Conservation (phyloP, 1,140 invertebrate genomes). For the Macrobrachium nipponense region DNA sequence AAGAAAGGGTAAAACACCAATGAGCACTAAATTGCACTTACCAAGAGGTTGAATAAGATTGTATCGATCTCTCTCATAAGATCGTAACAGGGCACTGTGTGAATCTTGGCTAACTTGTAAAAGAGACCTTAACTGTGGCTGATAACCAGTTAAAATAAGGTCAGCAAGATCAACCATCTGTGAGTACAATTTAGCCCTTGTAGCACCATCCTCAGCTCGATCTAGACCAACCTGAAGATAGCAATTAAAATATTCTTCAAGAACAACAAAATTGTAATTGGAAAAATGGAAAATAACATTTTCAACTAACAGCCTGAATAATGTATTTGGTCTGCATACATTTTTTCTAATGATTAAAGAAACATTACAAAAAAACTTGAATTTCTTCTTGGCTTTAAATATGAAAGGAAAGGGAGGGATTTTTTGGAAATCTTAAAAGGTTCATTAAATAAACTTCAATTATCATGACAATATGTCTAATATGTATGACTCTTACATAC, state of each 20-base stretch:
- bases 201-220: conserved; percentile 68
- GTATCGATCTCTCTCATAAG: conserved; percentile 38
- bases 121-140: conserved; percentile 65
- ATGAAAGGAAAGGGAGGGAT: too few relatives aligned
- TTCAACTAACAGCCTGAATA: too few relatives aligned
- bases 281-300: neutral
- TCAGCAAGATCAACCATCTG: conserved; percentile 82
- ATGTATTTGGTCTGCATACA: too few relatives aligned
- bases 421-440: too few relatives aligned
- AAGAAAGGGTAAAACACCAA: too few relatives aligned
- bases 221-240: conserved; percentile 64
- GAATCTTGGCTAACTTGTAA: conserved; percentile 22
- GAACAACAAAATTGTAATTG: neutral
- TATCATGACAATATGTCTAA: too few relatives aligned
- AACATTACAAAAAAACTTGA: too few relatives aligned
- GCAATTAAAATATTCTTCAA: neutral
- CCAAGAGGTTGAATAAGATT: conserved; percentile 45
- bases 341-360: too few relatives aligned
- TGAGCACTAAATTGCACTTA: neutral
- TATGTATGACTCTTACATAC: too few relatives aligned
- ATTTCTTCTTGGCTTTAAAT: too few relatives aligned
- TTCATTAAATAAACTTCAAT: too few relatives aligned
- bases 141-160: conserved; percentile 80
- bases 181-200: conserved; percentile 73
- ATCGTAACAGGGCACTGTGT: conserved; percentile 23